phyloP scores from a whole-genome alignment of 2,797 vertebrate species.

The Arnoldichthys spilopterus region DNA sequence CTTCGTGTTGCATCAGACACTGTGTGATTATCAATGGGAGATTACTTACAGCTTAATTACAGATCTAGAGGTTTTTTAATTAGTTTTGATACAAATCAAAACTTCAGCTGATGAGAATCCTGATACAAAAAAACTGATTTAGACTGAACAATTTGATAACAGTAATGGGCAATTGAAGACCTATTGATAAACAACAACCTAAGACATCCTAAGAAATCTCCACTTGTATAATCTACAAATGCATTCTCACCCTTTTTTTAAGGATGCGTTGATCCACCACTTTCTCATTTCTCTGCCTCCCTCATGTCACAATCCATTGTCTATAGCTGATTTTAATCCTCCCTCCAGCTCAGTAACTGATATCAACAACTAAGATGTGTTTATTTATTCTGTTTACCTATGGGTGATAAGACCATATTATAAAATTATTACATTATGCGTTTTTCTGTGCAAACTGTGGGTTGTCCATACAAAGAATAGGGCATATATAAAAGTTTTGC shows the following conservation, averaged over 20 bases:
- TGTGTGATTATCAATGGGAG: no score
- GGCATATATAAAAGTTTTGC: no score
- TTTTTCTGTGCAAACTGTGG: no score
- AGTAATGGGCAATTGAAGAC: neutral
- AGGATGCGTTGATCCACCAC: neutral
- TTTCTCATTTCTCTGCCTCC: neutral
- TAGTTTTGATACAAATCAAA: conserved; percentile 4
- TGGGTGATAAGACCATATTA: no score
- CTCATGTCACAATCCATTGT: neutral
- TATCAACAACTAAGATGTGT: no score
- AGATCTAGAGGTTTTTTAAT: conserved; percentile 5
- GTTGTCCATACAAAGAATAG: no score
- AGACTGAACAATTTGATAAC: neutral
- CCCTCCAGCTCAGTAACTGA: neutral
- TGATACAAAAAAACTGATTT: neutral
- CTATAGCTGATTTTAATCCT: neutral
- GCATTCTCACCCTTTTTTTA: neutral
- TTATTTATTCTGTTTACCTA: no score
- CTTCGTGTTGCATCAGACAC: no score
- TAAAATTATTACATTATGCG: no score
- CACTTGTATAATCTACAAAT: neutral
- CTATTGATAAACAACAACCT: neutral
- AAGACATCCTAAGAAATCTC: neutral
- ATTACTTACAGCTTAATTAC: conserved; percentile 9
- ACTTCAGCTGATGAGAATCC: conserved; percentile 7